phyloP scores from a whole-genome alignment of 1,140 invertebrate genomes.

The Drosophila mauritiana region DNA sequence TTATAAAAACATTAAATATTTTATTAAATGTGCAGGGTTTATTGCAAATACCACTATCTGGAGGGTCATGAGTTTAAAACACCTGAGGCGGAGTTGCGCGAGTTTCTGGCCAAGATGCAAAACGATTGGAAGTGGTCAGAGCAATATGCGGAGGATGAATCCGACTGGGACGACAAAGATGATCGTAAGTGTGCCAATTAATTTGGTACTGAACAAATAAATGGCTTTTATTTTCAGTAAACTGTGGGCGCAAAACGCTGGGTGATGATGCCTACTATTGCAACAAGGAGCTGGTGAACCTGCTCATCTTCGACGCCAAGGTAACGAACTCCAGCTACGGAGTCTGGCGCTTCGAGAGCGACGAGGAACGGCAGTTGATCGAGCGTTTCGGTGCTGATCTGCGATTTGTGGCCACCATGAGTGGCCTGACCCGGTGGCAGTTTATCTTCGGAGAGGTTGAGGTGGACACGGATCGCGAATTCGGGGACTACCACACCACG shows the following conservation, averaged over 20 bases:
- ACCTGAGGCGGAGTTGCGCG: conserved; percentile 90
- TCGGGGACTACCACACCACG: conserved; percentile 91
- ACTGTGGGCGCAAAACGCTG: conserved; percentile 88
- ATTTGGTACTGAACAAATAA: no score
- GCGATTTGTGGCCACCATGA: conserved; percentile 94
- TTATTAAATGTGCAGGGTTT: conserved; percentile 86
- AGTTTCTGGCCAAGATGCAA: conserved; percentile 89
- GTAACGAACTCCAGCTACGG: conserved; percentile 90
- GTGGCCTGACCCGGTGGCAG: conserved; percentile 94
- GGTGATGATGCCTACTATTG: conserved; percentile 91
- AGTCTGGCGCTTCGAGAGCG: conserved; percentile 86
- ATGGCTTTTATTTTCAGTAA: conserved; percentile 65
- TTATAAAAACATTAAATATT: not conserved
- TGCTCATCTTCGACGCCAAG: conserved; percentile 94
- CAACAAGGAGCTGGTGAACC: conserved; percentile 93
- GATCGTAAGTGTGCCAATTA: conserved; percentile 47
- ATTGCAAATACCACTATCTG: conserved; percentile 94
- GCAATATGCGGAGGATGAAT: conserved; percentile 85
- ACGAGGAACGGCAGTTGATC: conserved; percentile 86
- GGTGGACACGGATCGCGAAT: conserved; percentile 87
- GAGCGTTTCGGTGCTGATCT: conserved; percentile 89
- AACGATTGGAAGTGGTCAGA: conserved; percentile 87
- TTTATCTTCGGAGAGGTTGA: conserved; percentile 87
- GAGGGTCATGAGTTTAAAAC: conserved; percentile 89
- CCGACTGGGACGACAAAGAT: conserved; percentile 63